Evolutionary conservation across 1,140 invertebrate genomes (phyloP).

Genomic region (Medauroidea extradentata): DNA sequence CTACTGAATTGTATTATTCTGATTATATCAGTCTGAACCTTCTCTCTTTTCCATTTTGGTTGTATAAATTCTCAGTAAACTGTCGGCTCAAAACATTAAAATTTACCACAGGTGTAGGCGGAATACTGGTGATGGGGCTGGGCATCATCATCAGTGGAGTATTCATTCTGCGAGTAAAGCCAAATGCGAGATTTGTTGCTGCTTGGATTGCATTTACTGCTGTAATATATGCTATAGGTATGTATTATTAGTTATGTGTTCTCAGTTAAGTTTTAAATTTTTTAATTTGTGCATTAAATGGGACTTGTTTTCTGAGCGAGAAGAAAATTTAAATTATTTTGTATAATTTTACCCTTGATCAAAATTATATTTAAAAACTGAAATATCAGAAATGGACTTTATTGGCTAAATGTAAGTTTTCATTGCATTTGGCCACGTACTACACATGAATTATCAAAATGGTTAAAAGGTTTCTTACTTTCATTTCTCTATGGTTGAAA

Average conservation of each 20-base stretch:
- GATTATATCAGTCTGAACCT: no score
- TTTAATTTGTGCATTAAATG: not conserved
- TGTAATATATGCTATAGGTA: constrained; percentile 75
- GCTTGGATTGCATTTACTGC: constrained; percentile 88
- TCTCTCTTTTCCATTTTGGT: no score
- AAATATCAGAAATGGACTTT: no score
- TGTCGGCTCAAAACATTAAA: no score
- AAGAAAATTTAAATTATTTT: no score
- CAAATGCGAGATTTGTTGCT: constrained; percentile 78
- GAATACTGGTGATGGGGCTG: constrained; percentile 87
- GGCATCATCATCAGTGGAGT: constrained; percentile 83
- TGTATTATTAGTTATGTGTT: not conserved
- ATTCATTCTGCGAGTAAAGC: constrained; percentile 77
- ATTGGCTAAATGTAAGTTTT: no score
- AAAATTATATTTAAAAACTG: no score
- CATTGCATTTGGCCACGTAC: not conserved
- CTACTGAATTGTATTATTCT: no score
- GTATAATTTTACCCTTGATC: no score
- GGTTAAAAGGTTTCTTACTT: no score
- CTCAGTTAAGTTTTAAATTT: not conserved
- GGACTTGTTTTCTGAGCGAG: not conserved
- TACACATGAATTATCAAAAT: not conserved
- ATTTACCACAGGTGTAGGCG: constrained; percentile 67
- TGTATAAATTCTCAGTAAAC: no score
- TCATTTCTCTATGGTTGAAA: no score